Base-by-base conservation (phyloP, 2,888 invertebrate genomes). In the Euphydryas editha region DNA sequence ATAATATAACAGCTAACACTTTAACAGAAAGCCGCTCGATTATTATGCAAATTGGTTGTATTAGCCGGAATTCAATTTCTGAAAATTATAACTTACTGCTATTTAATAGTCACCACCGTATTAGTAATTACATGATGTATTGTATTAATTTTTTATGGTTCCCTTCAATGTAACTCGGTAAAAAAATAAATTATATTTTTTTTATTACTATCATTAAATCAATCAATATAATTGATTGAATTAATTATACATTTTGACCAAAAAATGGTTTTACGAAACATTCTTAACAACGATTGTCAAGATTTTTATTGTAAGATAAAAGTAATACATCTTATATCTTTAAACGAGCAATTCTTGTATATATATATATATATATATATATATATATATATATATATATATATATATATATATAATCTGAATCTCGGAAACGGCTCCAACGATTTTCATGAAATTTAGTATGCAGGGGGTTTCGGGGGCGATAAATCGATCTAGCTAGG, bases 41-140 rank as follows among this genome's bases (percentile, higher is more conserved):
- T 71, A 75, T 74, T 76, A 78, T 77, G 83, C 77, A 88, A 82
- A 90, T 89, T 80, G 83, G 75, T 67, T 67, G 78, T 76, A 85
- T 88, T 85, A 88, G 80, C 78, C 71, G 61, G 83, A 84, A 87
- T 88, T 89, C 86, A 87, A 88, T 90, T 88, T 87, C 78, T 77
- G 77, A 77, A 88, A 88, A 88, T 88, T 87, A 86, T 83, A 78
- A 83, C 57, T 60, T 64, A 62, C 55, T 59, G 71, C 72, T 67
- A 66, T 69, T 74, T 77, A 74, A 79, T 79, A 78, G 75, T 72
- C 24, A 21, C 30, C 55, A 49, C 49, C 20, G 20, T 62, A 39
- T 58, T 51, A 17, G 46, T 59, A 44, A 62, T 62, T 62, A 58
- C 54, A 17, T n/a, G 15, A 37, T n/a, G 42, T 17, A 44, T 61